phyloP scores from a whole-genome alignment of 1,140 invertebrate species.

The Aethina tumida region DNA sequence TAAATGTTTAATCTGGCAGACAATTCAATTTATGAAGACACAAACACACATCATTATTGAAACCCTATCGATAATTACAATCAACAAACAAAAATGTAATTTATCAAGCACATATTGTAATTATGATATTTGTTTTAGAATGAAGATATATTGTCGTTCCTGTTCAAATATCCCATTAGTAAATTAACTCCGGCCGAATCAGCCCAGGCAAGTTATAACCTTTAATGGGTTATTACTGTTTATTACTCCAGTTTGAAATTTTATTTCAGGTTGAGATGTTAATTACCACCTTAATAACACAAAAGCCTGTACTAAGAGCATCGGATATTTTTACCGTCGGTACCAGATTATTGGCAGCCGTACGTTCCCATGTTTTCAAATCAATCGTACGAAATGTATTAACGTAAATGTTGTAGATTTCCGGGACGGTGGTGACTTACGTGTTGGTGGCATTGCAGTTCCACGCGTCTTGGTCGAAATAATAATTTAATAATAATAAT shows the following conservation, averaged over 20 bases:
- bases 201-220: slow-evolving; percentile 10
- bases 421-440: slow-evolving; percentile 27
- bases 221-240: neutral
- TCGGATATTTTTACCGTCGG: slow-evolving; percentile 27
- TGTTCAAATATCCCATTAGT: slow-evolving; percentile 22
- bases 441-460: slow-evolving; percentile 29
- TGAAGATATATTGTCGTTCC: slow-evolving; percentile 19
- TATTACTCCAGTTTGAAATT: neutral
- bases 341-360: slow-evolving; percentile 24
- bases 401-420: slow-evolving; percentile 20
- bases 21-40: too few relatives aligned
- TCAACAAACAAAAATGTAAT: too few relatives aligned
- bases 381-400: neutral
- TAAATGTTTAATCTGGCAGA: too few relatives aligned
- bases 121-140: slow-evolving; percentile 21
- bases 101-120: too few relatives aligned
- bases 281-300: slow-evolving; percentile 19
- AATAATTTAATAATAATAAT: slow-evolving; percentile 5
- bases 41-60: too few relatives aligned
- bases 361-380: slow-evolving; percentile 15
- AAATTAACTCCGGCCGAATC: slow-evolving; percentile 17
- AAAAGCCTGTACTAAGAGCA: slow-evolving; percentile 24
- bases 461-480: slow-evolving; percentile 21
- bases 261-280: slow-evolving; percentile 25
- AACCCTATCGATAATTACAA: too few relatives aligned